Base-by-base conservation (phyloP, 2,113 vertebrate genomes). In the Ranitomeya variabilis region DNA sequence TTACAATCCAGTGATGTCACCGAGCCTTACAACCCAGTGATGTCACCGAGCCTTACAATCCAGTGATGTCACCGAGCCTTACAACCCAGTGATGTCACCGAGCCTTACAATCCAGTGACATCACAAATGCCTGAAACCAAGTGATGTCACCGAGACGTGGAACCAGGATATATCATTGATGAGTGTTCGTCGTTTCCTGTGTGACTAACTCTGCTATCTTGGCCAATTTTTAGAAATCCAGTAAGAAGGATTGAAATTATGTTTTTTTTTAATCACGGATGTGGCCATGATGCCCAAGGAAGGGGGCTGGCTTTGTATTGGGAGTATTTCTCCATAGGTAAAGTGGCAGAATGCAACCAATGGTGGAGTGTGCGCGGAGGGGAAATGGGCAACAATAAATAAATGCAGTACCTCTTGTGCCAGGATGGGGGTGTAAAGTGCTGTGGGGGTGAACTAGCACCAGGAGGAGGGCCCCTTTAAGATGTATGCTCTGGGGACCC, bases 381-480 rank as follows among this genome's bases (percentile, higher is more conserved):
- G 0, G 2, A 11, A 67, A 10, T 2, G 66, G 23, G 11, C 12
- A 71, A 31, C 12, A 12, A 15, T n/a, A 76, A 74, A 74, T 31
- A 73, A 23, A 74, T 51, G 45, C 18, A 21, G 45, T 13, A 18
- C 73, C 73, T 21, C 31, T 51, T 1, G 69, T 73, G 23, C 14
- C 67, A 67, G 2, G 62, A 64, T 4, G 62, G 3, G n/a, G 64
- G 12, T 23, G 21, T 67, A 67, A 31, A 31, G 71, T 52, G 73
- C 37, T 19, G 73, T 51, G 37, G 73, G 37, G 73, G 45, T 76
- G 73, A 52, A 51, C 73, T 76, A 76, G 73, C 37, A 76, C 73
- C 73, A 52, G 45, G 45, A 76, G 2, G 45, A 76, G 45, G 18
- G 37, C 45, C 19, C 45, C 73, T 52, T 52, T 76, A 76, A 51